Percentiles rank a stretch among this genome's conserved stretches.
These are phyloP conservation scores for Antitype chi DNA, from an alignment of 2,888 invertebrate species.

Conservation along the genomic window DNA sequence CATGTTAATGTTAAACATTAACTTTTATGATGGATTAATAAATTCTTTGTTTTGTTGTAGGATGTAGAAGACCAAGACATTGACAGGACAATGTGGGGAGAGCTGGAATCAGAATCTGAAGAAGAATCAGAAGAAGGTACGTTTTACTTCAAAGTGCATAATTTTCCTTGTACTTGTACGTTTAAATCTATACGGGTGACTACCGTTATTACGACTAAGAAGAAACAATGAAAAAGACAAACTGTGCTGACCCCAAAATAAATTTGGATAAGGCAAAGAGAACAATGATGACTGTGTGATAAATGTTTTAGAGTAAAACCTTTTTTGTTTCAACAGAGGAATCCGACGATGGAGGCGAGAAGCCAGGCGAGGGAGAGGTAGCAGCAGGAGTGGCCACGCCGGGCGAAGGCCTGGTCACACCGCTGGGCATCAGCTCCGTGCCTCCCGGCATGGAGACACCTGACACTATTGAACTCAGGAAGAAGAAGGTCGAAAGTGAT, in stretches of 20 bases:
- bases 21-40: neutral
- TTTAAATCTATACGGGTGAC: neutral
- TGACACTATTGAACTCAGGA: conserved; percentile 99
- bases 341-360: conserved; percentile 79
- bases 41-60: conserved; percentile 66
- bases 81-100: conserved; percentile 99
- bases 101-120: conserved; percentile 97
- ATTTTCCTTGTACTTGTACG: neutral
- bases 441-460: conserved; percentile 99
- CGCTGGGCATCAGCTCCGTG: conserved; percentile 97
- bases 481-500: conserved; percentile 98
- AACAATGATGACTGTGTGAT: no score
- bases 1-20: no score
- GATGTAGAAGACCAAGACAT: conserved; percentile 92
- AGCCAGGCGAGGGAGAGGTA: conserved; percentile 75
- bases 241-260: neutral
- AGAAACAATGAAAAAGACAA: neutral
- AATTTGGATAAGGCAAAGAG: neutral
- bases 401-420: conserved; percentile 98
- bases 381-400: conserved; percentile 97
- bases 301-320: neutral
- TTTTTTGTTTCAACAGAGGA: conserved; percentile 75
- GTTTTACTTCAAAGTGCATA: conserved; percentile 8
- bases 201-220: neutral
- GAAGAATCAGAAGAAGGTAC: conserved; percentile 93